Conservation (phyloP, 2,888 invertebrate genomes). For the Entomobrya multifasciata region DNA sequence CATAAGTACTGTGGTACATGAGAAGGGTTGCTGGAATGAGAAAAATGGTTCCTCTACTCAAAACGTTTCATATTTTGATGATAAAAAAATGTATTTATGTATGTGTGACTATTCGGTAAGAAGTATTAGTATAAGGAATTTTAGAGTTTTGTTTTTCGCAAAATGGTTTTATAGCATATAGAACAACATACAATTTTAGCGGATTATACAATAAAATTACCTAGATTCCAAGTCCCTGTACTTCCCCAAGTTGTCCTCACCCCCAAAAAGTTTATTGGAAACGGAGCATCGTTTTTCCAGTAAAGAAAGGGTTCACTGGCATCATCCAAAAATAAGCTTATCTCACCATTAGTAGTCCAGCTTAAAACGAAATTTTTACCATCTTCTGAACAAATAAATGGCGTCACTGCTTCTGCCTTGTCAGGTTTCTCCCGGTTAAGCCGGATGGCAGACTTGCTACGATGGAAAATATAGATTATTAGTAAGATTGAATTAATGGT, state of each 20-base stretch:
- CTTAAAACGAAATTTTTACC: conserved; percentile 78
- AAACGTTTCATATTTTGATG: too few species aligned
- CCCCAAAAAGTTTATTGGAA: conserved; percentile 85
- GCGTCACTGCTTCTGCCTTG: conserved; percentile 85
- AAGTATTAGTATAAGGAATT: too few species aligned
- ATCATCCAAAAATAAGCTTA: conserved; percentile 82
- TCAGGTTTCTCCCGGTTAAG: conserved; percentile 85
- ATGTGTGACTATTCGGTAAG: too few species aligned
- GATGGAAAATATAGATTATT: conserved; percentile 80
- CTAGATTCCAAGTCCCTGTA: conserved; percentile 85
- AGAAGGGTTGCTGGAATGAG: too few species aligned
- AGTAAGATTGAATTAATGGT: neutral
- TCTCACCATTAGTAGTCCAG: conserved; percentile 82
- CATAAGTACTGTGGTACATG: too few species aligned
- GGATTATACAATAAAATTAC: conserved; percentile 48
- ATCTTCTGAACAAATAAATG: conserved; percentile 84
- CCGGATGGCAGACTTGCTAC: conserved; percentile 85
- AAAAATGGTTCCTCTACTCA: too few species aligned
- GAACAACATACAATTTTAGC: too few species aligned
- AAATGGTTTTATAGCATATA: too few species aligned
- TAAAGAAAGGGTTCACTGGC: conserved; percentile 83
- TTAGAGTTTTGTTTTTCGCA: too few species aligned
- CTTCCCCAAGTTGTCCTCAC: conserved; percentile 86
- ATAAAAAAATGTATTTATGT: neutral
- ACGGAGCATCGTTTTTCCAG: conserved; percentile 85